A percentile compares a stretch with the other conserved stretches of the same genome.
These are phyloP conservation scores for Ooceraea biroi DNA, from an alignment of 1,140 invertebrate genomes.

Conservation along the genomic window DNA sequence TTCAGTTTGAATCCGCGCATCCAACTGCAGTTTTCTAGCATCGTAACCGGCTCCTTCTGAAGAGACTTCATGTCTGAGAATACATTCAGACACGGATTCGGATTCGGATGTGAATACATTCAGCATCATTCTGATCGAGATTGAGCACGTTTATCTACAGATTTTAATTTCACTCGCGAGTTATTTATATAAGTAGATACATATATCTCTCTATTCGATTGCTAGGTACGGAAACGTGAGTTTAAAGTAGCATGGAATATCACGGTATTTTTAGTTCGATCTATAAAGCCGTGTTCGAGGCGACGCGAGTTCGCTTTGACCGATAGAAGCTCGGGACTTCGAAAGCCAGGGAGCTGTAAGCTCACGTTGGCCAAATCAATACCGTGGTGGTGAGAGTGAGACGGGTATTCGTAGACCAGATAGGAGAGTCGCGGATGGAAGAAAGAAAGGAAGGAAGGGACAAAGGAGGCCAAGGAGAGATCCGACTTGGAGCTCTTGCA, in stretches of 20 bases:
- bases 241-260: background rate
- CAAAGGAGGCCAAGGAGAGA: slow-evolving; percentile 80
- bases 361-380: slow-evolving; percentile 67
- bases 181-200: too few relatives aligned
- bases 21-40: background rate
- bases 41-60: background rate
- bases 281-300: background rate
- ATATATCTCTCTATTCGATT: background rate
- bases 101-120: too few relatives aligned
- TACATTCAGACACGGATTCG: too few relatives aligned
- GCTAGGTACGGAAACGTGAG: background rate
- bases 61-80: background rate
- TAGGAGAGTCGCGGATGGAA: slow-evolving; percentile 62
- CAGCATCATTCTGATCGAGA: too few relatives aligned
- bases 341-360: slow-evolving; percentile 48
- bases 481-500: slow-evolving; percentile 68
- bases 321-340: slow-evolving; percentile 51
- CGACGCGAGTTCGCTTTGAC: slow-evolving; percentile 47
- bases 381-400: slow-evolving; percentile 53
- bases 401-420: slow-evolving; percentile 63
- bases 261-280: slow-evolving; percentile 16
- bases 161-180: too few relatives aligned
- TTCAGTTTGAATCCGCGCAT: background rate
- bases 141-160: too few relatives aligned
- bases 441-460: slow-evolving; percentile 67